Percentiles rank a stretch among this genome's conserved stretches.
phyloP scores from a whole-genome alignment of 1,140 invertebrate genomes.

The Trachymyrmex cornetzi region DNA sequence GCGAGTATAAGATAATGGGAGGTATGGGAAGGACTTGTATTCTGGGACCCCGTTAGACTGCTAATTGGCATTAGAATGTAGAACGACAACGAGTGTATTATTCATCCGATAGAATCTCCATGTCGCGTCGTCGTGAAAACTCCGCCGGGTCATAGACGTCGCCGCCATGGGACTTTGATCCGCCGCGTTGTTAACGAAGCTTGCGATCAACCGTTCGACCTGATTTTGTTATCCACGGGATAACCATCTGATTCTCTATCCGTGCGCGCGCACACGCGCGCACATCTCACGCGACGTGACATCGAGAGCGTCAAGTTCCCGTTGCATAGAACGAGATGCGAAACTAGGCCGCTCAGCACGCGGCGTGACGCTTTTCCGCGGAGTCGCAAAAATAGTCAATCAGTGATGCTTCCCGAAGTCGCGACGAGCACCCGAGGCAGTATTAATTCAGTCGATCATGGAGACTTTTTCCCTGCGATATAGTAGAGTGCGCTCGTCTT shows the following conservation, averaged over 20 bases:
- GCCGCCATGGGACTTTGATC: slow-evolving; percentile 75
- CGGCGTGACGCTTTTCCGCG: slow-evolving; percentile 52
- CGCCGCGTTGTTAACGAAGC: slow-evolving; percentile 64
- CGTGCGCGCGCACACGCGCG: not conserved
- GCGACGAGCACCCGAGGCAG: not conserved
- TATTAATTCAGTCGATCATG: slow-evolving; percentile 6
- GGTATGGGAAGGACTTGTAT: slow-evolving; percentile 25
- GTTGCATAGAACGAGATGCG: slow-evolving; percentile 51
- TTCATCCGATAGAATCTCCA: slow-evolving; percentile 7
- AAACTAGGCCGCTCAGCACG: slow-evolving; percentile 40
- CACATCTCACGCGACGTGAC: slow-evolving; percentile 34
- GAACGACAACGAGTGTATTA: slow-evolving; percentile 4
- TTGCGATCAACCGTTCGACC: slow-evolving; percentile 74
- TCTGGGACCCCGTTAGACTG: slow-evolving; percentile 14
- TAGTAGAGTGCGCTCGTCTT: not conserved
- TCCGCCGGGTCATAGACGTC: slow-evolving; percentile 26
- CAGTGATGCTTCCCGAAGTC: not conserved
- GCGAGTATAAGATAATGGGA: not conserved
- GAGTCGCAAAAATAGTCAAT: slow-evolving; percentile 39
- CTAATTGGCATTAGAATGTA: slow-evolving; percentile 40
- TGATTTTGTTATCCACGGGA: slow-evolving; percentile 73
- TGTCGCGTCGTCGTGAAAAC: not conserved
- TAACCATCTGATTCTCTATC: slow-evolving; percentile 62
- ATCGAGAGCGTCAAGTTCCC: slow-evolving; percentile 36
- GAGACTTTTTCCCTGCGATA: not conserved